phyloP scores from a whole-genome alignment of 2,113 vertebrate species.

The Pipa parva region DNA sequence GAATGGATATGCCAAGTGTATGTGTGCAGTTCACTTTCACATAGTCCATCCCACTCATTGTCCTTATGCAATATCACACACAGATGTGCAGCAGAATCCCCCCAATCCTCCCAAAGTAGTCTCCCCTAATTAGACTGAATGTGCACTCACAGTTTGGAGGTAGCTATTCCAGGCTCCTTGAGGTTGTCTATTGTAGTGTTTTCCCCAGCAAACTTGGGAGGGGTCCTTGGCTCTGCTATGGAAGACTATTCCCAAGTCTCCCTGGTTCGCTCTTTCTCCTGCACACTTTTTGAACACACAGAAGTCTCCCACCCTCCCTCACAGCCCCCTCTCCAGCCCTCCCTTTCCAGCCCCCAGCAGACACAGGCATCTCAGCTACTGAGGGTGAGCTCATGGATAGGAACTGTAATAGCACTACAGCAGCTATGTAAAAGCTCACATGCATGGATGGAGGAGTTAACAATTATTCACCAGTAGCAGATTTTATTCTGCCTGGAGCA shows the following conservation, averaged over 20 bases:
- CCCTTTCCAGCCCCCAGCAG: conserved; percentile 33
- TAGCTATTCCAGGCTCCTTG: neutral
- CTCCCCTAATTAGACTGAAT: neutral
- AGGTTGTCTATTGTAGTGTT: neutral
- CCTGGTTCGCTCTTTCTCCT: neutral
- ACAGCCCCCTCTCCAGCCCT: conserved; percentile 6
- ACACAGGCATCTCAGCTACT: conserved; percentile 21
- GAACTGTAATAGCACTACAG: conserved; percentile 15
- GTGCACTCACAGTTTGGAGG: conserved; percentile 27
- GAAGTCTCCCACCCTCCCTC: conserved; percentile 26
- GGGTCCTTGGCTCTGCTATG: neutral
- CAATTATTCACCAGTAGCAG: neutral
- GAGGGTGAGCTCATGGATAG: conserved; percentile 29
- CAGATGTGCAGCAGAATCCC: neutral
- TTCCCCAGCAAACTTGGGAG: neutral
- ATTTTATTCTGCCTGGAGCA: neutral
- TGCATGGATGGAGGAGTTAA: neutral
- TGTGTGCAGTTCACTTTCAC: neutral
- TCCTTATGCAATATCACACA: neutral
- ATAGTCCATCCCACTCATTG: neutral
- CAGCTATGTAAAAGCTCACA: neutral
- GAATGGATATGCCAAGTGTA: too few relatives aligned
- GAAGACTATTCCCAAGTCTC: neutral
- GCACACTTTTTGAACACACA: conserved; percentile 34
- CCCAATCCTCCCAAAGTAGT: neutral